Conservation (phyloP, 1,140 invertebrate species). For the Laupala kohalensis region DNA sequence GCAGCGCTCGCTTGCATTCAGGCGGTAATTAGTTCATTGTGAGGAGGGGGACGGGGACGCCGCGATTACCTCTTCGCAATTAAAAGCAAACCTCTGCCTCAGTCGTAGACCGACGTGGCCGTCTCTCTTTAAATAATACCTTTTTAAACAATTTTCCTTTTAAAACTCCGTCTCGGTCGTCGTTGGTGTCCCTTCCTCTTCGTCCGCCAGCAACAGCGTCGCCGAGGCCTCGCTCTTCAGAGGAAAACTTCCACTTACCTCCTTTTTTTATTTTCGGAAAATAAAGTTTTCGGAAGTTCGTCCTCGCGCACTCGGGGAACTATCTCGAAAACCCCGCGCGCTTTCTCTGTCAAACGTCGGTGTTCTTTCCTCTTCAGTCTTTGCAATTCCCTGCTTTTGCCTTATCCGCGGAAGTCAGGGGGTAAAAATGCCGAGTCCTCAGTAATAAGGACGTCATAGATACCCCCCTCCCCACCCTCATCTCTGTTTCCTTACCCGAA, state of each 20-base stretch:
- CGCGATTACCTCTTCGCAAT: background rate
- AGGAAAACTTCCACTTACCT: background rate
- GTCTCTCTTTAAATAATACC: background rate
- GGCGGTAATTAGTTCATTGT: background rate
- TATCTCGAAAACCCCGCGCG: too few species aligned
- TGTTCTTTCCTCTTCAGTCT: too few species aligned
- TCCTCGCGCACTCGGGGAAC: too few species aligned
- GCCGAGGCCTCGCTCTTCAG: background rate
- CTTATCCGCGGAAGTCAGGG: too few species aligned
- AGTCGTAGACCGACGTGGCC: background rate
- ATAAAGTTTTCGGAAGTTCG: background rate
- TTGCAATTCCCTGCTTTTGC: too few species aligned
- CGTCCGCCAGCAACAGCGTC: too few species aligned
- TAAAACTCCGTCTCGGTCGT: background rate
- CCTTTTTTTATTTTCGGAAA: background rate
- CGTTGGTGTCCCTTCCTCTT: too few species aligned
- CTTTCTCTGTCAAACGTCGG: too few species aligned
- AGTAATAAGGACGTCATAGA: conserved; percentile 10
- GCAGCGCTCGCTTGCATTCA: background rate
- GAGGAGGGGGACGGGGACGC: too few species aligned
- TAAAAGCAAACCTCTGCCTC: background rate
- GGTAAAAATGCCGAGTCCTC: too few species aligned
- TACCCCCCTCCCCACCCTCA: background rate
- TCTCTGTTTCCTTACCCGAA: background rate
- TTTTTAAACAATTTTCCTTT: background rate